phyloP scores from a whole-genome alignment of 2,797 vertebrate genomes.

The Pristis pectinata region DNA sequence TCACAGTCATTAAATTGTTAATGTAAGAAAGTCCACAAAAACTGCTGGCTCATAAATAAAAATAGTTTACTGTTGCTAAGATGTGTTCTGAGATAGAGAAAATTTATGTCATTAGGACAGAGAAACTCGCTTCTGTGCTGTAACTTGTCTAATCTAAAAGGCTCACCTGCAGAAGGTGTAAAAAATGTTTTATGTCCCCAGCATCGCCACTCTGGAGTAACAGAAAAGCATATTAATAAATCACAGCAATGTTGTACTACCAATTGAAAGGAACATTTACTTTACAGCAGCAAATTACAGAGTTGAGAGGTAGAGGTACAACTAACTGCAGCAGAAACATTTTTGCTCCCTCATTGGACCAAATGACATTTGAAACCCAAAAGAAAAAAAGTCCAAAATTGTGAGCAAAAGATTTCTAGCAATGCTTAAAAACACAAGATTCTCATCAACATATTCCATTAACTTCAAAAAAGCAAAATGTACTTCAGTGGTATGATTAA shows the following conservation, averaged over 20 bases:
- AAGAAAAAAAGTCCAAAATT: neutral
- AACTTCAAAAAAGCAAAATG: too few species aligned
- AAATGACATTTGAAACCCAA: neutral
- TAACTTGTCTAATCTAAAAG: neutral
- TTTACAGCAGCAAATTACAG: neutral
- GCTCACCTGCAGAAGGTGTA: neutral
- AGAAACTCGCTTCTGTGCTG: neutral
- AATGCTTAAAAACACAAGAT: neutral
- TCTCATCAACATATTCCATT: neutral
- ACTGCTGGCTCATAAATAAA: neutral
- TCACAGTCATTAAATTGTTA: neutral
- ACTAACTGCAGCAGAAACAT: neutral
- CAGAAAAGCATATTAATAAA: neutral
- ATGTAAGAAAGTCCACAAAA: neutral
- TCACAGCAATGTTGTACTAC: neutral
- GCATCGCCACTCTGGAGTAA: neutral
- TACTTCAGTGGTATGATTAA: neutral
- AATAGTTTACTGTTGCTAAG: neutral
- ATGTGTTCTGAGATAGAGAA: neutral
- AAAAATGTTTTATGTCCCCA: neutral
- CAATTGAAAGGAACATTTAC: too few species aligned
- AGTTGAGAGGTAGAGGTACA: too few species aligned
- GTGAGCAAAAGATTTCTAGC: neutral
- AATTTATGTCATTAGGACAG: neutral
- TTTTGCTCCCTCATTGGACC: neutral